Base-by-base conservation (phyloP, 1,140 invertebrate species). In the Saxidomus purpurata region DNA sequence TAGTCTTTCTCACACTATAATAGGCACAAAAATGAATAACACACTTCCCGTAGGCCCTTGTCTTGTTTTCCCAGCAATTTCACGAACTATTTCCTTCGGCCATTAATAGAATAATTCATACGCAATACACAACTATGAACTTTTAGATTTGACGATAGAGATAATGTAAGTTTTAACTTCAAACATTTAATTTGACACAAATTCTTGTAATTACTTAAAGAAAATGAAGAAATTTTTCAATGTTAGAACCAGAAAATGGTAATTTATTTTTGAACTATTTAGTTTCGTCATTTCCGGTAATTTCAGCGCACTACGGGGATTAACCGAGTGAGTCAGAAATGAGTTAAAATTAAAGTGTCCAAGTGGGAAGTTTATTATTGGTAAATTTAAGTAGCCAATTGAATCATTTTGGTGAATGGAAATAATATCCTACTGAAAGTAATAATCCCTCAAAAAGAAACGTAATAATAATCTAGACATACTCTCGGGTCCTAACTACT, bases 41-140 rank as follows among this genome's bases (percentile, higher is more conserved):
- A 67, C 80, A 63, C 36, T 55, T 43, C 34, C 13, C 43, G 15
- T 31, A 59, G 15, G 13, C 13, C 31, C 74, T 81, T 55, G 15
- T 52, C 40, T 38, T 69, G 63, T 84, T 69, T 84, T 84, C 61
- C 81, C 38, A 85, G 63, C 31, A 22, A 69, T 38, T 49, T 85
- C 0, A 84, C 67, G 83, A 38, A 76, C 83, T 85, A 85, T 43
- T 85, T 85, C n/a, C 4, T 25, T 34, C 77, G 31, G 43, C 77
- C 77, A 80, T 80, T 80, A 49, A 80, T 55, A 76, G 36, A 76
- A 61, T 13, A 69, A 84, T 84, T 84, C 59, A 47, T 84, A 25
- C 81, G 63, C 80, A 55, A 55, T 55, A 55, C 52, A 55, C 52
- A 13, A 55, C 2, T 55, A 47, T 47, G 17, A n/a, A n/a, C n/a